These are phyloP conservation scores for Tragelaphus oryx DNA, from an alignment of 2,797 vertebrate species.

Conservation along the genomic window DNA sequence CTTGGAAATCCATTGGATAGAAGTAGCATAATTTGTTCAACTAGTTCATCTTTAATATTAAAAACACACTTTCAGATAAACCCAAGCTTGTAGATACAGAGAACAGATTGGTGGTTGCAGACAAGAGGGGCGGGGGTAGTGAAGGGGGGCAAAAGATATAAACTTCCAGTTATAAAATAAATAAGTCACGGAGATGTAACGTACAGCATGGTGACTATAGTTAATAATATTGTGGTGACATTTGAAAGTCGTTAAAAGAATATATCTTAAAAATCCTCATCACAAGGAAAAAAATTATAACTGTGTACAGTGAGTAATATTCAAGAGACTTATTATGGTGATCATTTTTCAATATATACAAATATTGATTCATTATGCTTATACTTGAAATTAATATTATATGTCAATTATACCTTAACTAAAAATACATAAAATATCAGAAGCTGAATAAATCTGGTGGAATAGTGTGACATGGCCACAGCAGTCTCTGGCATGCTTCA, in stretches of 20 bases:
- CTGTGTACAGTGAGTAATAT: background rate
- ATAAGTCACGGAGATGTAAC: background rate
- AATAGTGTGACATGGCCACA: background rate
- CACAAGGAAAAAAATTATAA: background rate
- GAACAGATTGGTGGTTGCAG: background rate
- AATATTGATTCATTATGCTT: background rate
- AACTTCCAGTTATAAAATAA: background rate
- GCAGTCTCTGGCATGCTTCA: background rate
- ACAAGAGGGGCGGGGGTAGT: fast-evolving
- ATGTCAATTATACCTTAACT: background rate
- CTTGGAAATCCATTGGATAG: background rate
- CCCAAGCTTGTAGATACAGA: background rate
- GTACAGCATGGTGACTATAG: background rate
- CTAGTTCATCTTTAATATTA: background rate
- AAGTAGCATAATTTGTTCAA: background rate
- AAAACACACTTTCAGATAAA: constrained; percentile 23
- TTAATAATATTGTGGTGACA: background rate
- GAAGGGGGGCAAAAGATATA: background rate
- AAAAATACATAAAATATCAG: background rate
- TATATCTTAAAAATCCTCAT: background rate
- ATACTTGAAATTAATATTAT: background rate
- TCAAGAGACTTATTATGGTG: background rate
- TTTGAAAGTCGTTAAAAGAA: background rate
- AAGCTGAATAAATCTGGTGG: background rate
- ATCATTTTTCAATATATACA: background rate